These are phyloP conservation scores for Cactoblastis cactorum DNA, from an alignment of 2,888 invertebrate genomes.

Conservation along the genomic window DNA sequence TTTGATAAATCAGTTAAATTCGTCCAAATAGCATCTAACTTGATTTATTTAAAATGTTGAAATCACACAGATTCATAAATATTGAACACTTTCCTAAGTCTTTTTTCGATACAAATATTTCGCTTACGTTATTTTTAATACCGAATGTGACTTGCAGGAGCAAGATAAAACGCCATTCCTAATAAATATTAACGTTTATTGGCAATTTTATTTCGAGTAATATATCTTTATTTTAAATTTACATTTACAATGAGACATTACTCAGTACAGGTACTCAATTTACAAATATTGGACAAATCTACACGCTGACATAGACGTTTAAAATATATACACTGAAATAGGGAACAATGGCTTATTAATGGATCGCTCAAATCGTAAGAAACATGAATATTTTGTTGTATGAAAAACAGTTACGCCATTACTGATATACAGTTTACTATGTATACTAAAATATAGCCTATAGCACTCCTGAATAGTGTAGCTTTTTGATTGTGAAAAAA, in stretches of 20 bases:
- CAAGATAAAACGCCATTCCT: background rate
- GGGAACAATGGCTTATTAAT: no score
- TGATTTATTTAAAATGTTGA: background rate
- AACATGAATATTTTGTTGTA: no score
- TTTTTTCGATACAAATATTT: constrained; percentile 9
- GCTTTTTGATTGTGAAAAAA: no score
- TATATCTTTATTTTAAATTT: background rate
- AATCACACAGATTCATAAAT: constrained; percentile 7
- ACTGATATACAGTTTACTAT: no score
- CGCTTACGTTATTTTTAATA: constrained; percentile 8
- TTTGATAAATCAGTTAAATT: background rate
- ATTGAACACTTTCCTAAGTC: constrained; percentile 8
- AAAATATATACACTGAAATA: no score
- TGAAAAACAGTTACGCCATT: no score
- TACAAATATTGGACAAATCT: no score
- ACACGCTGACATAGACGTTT: no score
- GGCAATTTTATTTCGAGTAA: background rate
- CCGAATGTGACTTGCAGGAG: constrained; percentile 8
- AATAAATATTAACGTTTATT: background rate
- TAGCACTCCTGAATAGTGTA: no score
- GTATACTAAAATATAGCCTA: no score
- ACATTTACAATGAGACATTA: background rate
- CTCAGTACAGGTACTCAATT: no score
- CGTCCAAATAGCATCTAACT: background rate
- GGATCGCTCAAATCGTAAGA: no score